These are phyloP conservation scores for Platichthys stellatus DNA, from an alignment of 2,113 vertebrate genomes.

Conservation along the genomic window DNA sequence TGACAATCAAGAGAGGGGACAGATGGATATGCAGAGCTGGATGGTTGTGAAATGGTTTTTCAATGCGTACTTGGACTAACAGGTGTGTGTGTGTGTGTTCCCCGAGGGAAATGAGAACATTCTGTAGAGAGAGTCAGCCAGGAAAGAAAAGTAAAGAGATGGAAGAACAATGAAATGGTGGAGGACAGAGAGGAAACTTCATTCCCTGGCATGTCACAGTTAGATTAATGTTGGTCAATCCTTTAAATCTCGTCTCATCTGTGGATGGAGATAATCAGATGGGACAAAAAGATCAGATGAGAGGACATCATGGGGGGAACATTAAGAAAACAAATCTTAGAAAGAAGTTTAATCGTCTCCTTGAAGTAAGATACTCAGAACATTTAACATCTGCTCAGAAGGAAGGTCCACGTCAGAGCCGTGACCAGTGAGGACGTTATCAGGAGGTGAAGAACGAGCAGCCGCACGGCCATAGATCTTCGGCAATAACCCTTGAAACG, in stretches of 20 bases:
- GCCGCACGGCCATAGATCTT: background rate
- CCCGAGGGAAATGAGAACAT: constrained; percentile 51
- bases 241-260: background rate
- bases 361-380: background rate
- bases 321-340: background rate
- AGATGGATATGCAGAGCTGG: constrained; percentile 34
- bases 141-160: constrained; percentile 17
- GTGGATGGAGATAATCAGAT: background rate
- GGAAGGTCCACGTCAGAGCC: constrained; percentile 26
- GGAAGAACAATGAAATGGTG: constrained; percentile 1
- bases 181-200: constrained; percentile 1
- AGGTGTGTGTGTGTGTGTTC: constrained; percentile 23
- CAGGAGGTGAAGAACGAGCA: constrained; percentile 4
- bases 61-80: background rate
- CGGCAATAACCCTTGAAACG: background rate
- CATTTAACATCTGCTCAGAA: background rate
- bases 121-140: constrained; percentile 57
- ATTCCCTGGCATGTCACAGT: background rate
- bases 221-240: background rate
- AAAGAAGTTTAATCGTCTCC: background rate
- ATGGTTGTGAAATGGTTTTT: background rate
- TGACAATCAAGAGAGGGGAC: constrained; percentile 21
- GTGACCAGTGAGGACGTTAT: constrained; percentile 6
- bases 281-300: background rate
- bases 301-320: background rate